Percentiles rank a stretch among this genome's conserved stretches.
Evolutionary conservation across 2,113 vertebrate genomes (phyloP).

Genomic region (Lasiurus borealis): DNA sequence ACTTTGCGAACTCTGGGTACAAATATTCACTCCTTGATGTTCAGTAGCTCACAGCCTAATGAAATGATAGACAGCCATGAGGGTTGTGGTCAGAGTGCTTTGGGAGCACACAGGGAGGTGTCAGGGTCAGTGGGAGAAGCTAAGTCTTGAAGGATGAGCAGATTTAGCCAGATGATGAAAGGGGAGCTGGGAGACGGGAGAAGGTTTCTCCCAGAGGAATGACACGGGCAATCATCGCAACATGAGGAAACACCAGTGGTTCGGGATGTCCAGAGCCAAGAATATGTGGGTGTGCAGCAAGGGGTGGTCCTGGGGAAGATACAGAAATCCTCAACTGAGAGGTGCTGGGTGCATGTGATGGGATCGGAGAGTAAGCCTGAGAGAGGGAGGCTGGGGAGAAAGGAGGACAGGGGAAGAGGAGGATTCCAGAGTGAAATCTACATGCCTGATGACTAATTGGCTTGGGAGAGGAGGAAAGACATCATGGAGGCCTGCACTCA

Average conservation of each 20-base stretch:
- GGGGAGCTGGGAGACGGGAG: no score
- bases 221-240: neutral
- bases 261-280: neutral
- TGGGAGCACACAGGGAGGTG: neutral
- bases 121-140: neutral
- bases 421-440: neutral
- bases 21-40: neutral
- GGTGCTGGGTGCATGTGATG: neutral
- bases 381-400: neutral
- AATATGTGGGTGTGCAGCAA: no score
- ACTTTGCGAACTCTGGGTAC: neutral
- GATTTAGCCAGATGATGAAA: neutral
- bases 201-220: neutral
- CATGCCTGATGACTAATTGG: neutral
- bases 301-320: neutral
- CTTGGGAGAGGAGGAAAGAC: neutral
- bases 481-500: neutral
- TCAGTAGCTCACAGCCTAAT: neutral
- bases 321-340: neutral
- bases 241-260: neutral
- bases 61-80: neutral
- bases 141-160: neutral
- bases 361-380: neutral
- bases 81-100: neutral
- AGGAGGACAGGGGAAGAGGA: neutral